phyloP scores from a whole-genome alignment of 37 sponge, comb jelly and placozoan species.

The Crambe crambe region DNA sequence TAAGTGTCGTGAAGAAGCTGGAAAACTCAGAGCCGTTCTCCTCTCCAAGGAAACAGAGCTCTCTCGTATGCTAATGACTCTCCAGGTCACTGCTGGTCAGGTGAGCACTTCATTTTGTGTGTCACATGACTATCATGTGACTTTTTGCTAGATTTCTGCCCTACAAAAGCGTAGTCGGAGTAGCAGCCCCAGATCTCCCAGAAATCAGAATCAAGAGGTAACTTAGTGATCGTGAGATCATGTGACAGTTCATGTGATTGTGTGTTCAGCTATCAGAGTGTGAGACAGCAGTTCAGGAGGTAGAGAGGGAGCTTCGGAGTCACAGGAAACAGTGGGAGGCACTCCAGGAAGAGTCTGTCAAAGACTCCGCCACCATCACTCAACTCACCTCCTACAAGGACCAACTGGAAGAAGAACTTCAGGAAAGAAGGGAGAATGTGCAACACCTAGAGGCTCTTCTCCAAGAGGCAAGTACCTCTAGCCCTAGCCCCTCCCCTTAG shows the following conservation, averaged over 20 bases:
- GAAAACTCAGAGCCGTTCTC: not conserved
- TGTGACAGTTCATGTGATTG: not conserved
- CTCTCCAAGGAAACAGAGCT: constrained; percentile 23
- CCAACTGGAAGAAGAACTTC: constrained; percentile 10
- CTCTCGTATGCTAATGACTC: constrained; percentile 11
- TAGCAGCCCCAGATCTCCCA: not conserved
- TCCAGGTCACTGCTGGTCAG: constrained; percentile 29
- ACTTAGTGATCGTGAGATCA: not conserved
- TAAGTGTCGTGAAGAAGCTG: constrained; percentile 31
- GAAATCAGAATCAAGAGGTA: not conserved
- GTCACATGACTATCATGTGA: not conserved
- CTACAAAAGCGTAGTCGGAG: not conserved
- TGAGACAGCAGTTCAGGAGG: constrained; percentile 13
- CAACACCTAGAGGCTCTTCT: constrained; percentile 27
- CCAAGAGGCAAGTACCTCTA: constrained; percentile 11
- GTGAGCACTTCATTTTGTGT: constrained; percentile 9
- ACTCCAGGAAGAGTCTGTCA: not conserved
- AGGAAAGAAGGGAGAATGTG: constrained; percentile 14
- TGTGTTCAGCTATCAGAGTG: constrained; percentile 20
- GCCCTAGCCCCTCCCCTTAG: no score
- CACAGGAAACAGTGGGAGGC: constrained; percentile 47
- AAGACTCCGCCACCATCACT: not conserved
- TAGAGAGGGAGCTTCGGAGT: constrained; percentile 34
- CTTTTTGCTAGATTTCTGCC: constrained; percentile 3
- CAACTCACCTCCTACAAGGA: constrained; percentile 2